These are phyloP conservation scores for Promerops cafer DNA, from an alignment of 2,113 vertebrate species.

Conservation along the genomic window DNA sequence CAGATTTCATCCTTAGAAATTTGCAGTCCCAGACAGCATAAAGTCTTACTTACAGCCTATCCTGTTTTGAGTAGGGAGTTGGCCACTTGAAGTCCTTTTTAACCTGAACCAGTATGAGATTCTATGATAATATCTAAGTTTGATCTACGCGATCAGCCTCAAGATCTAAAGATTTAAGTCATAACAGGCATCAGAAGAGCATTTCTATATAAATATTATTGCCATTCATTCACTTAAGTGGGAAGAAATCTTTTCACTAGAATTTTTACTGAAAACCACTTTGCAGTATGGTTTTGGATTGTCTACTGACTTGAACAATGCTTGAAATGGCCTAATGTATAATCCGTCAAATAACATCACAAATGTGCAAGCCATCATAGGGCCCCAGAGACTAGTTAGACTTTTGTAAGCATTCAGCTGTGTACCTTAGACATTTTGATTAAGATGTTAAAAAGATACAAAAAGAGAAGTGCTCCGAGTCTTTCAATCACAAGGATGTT, in stretches of 20 bases:
- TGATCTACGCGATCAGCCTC: not conserved
- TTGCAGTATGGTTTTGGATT: not conserved
- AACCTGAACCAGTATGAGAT: not conserved
- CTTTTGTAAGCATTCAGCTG: conserved; percentile 46
- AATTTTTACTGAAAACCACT: not conserved
- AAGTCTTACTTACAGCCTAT: not conserved
- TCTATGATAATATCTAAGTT: not conserved
- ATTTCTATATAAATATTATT: conserved; percentile 26
- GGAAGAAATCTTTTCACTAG: not conserved
- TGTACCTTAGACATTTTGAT: conserved; percentile 43
- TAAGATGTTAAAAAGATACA: conserved; percentile 12
- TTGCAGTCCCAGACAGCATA: not conserved
- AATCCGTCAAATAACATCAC: conserved; percentile 17
- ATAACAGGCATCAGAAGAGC: not conserved
- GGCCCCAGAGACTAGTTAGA: conserved; percentile 13
- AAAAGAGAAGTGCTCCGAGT: conserved; percentile 9
- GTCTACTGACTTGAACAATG: not conserved
- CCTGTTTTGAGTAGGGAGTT: not conserved
- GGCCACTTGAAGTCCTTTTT: not conserved
- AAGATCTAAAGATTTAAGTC: not conserved
- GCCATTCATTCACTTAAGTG: not conserved
- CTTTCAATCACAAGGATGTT: not conserved
- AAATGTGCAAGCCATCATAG: conserved; percentile 16
- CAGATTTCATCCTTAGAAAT: not conserved
- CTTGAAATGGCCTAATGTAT: conserved; percentile 24